Conservation (phyloP, 2,797 vertebrate species). For the Melopsittacus undulatus region DNA sequence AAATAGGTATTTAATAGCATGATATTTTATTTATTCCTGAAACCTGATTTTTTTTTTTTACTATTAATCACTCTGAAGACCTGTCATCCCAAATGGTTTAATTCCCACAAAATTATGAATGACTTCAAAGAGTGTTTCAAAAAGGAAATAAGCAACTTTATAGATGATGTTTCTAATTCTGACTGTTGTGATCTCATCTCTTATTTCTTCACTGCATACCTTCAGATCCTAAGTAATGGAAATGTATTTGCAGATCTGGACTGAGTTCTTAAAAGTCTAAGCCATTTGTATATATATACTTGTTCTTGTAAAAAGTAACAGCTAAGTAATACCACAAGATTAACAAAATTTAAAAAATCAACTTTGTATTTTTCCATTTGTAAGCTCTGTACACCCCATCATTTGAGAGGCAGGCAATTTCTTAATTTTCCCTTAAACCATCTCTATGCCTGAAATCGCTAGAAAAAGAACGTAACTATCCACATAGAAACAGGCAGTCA, state of each 20-base stretch:
- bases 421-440: background rate
- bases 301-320: background rate
- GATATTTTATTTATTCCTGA: background rate
- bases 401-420: background rate
- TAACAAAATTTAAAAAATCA: background rate
- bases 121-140: background rate
- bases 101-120: constrained; percentile 28
- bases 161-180: constrained; percentile 18
- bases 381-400: too few species aligned
- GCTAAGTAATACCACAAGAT: background rate
- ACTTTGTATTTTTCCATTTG: background rate
- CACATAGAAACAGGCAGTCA: background rate
- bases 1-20: background rate
- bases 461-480: background rate
- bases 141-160: constrained; percentile 13
- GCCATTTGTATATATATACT: background rate
- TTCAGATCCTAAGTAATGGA: constrained; percentile 32
- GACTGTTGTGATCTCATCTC: constrained; percentile 32
- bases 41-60: background rate
- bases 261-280: background rate
- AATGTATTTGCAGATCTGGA: background rate
- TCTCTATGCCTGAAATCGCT: background rate
- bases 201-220: constrained; percentile 17
- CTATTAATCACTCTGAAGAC: background rate
- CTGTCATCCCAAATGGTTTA: background rate